Percentiles rank a stretch among this genome's conserved stretches.
Conservation (phyloP, 2,797 vertebrate genomes). For the Garrulus glandarius region DNA sequence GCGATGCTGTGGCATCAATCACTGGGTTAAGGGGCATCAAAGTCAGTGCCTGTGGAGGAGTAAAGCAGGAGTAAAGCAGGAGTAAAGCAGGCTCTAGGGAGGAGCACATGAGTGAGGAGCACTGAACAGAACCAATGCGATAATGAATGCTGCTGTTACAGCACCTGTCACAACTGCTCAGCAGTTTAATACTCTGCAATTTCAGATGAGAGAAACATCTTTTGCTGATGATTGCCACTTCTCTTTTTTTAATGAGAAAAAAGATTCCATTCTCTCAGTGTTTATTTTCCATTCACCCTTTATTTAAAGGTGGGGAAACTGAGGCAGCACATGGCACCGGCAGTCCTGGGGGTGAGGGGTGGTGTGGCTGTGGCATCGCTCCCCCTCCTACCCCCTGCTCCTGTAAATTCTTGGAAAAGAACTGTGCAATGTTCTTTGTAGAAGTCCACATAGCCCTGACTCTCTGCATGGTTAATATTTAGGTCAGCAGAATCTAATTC, state of each 20-base stretch:
- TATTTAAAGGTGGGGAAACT: not conserved
- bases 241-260: not conserved
- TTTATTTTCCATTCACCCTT: not conserved
- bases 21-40: not conserved
- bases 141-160: constrained; percentile 66
- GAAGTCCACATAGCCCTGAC: not conserved
- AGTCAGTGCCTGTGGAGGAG: not conserved
- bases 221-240: not conserved
- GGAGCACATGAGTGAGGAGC: constrained; percentile 46
- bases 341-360: not conserved
- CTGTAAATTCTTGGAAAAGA: not conserved
- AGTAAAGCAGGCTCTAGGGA: constrained; percentile 30
- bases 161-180: constrained; percentile 66
- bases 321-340: not conserved
- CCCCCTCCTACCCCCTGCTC: accelerated
- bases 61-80: not conserved
- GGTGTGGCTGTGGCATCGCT: not conserved
- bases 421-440: not conserved
- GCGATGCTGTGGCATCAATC: not conserved
- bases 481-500: constrained; percentile 49
- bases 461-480: not conserved
- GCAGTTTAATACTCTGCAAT: constrained; percentile 60
- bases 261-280: accelerated
- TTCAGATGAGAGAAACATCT: constrained; percentile 33
- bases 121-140: constrained; percentile 56